phyloP scores from a whole-genome alignment of 23 tunicate genomes.

The Styela plicata region DNA sequence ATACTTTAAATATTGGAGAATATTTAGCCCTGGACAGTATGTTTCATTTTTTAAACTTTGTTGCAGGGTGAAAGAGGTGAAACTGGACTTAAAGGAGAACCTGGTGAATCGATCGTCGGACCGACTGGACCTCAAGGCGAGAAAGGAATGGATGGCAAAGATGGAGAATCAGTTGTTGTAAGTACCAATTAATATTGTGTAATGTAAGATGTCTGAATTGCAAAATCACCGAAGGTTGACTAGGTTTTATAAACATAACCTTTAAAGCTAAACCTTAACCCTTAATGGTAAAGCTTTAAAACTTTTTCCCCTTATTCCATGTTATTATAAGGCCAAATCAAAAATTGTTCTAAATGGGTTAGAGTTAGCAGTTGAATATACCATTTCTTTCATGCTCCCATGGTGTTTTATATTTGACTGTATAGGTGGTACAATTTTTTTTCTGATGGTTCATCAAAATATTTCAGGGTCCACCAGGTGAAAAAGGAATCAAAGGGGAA shows the following conservation, averaged over 20 bases:
- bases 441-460: neutral
- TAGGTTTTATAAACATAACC: too few relatives aligned
- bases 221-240: too few relatives aligned
- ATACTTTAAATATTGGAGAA: too few relatives aligned
- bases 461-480: slow-evolving; percentile 40
- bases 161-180: slow-evolving; percentile 63
- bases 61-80: slow-evolving; percentile 27
- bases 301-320: too few relatives aligned
- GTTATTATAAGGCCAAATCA: too few relatives aligned
- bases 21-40: neutral
- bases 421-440: neutral
- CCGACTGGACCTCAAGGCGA: slow-evolving; percentile 49
- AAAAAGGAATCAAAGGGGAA: slow-evolving; percentile 33
- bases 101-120: slow-evolving; percentile 19
- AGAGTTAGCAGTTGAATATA: neutral
- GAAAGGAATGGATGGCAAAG: slow-evolving; percentile 47
- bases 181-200: too few relatives aligned
- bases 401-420: neutral
- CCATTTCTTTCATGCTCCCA: neutral
- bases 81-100: neutral
- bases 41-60: neutral
- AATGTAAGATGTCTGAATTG: too few relatives aligned
- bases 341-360: neutral
- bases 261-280: too few relatives aligned
- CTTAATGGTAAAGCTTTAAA: too few relatives aligned